These are phyloP conservation scores for Pipistrellus nathusii DNA, from an alignment of 2,797 vertebrate genomes.

Conservation along the genomic window DNA sequence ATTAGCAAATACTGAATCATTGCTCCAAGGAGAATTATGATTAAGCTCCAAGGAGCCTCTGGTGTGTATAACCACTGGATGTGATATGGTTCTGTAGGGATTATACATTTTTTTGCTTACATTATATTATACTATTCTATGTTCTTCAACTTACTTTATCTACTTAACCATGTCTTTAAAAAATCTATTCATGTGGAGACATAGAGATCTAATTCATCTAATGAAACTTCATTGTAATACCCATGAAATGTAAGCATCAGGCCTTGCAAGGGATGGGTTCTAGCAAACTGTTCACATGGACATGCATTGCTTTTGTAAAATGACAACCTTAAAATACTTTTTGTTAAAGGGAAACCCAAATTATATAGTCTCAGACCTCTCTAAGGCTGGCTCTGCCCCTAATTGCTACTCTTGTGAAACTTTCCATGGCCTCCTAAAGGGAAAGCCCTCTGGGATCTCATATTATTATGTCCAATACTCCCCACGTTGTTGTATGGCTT, in stretches of 20 bases:
- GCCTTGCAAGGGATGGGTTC: neutral
- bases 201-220: neutral
- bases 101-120: neutral
- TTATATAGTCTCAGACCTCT: neutral
- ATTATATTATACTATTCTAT: neutral
- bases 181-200: neutral
- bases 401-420: neutral
- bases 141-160: neutral
- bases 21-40: neutral
- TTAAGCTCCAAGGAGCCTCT: neutral
- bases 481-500: neutral
- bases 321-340: neutral
- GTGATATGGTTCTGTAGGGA: neutral
- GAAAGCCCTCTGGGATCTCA: neutral
- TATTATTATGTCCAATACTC: neutral
- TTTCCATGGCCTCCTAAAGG: neutral
- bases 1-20: neutral
- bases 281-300: neutral
- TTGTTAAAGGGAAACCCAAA: neutral
- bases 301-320: slow-evolving; percentile 8
- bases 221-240: neutral
- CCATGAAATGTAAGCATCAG: neutral
- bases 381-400: neutral
- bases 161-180: neutral
- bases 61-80: neutral